A percentile compares a stretch with the other conserved stretches of the same genome.
phyloP scores from a whole-genome alignment of 2,888 invertebrate genomes.

The Ceraclea dissimilis region DNA sequence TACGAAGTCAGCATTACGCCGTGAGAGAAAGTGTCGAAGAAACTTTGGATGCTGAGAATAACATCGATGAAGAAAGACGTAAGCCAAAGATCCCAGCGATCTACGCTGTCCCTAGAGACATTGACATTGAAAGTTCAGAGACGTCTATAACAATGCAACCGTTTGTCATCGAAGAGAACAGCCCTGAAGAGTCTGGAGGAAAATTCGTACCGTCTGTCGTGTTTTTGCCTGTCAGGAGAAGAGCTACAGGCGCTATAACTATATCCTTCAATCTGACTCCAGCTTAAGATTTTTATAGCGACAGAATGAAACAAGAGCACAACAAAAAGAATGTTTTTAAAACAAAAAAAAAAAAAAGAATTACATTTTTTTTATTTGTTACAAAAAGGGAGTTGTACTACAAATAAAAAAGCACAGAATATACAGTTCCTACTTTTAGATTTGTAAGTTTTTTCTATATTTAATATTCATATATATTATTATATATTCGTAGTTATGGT shows the following conservation, averaged over 20 bases:
- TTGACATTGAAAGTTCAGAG: slow-evolving; percentile 30
- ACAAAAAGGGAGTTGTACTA: slow-evolving; percentile 11
- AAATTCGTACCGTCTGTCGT: slow-evolving; percentile 87
- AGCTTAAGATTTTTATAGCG: slow-evolving; percentile 53
- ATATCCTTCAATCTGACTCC: slow-evolving; percentile 91
- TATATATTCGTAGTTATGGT: not conserved
- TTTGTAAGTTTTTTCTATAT: slow-evolving; percentile 26
- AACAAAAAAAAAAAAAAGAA: slow-evolving; percentile 1
- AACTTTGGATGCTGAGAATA: slow-evolving; percentile 16
- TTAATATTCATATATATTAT: slow-evolving; percentile 19
- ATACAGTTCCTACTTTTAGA: slow-evolving; percentile 26
- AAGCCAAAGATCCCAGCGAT: slow-evolving; percentile 46
- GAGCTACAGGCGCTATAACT: slow-evolving; percentile 77
- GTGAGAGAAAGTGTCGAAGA: slow-evolving; percentile 38
- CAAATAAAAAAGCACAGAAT: slow-evolving; percentile 24
- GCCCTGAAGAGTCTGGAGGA: slow-evolving; percentile 43
- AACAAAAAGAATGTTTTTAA: not conserved
- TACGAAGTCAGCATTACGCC: slow-evolving; percentile 43
- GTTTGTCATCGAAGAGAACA: slow-evolving; percentile 71
- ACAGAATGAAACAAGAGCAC: not conserved
- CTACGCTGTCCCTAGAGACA: slow-evolving; percentile 54
- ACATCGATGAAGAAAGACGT: slow-evolving; percentile 19
- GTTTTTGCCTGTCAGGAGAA: slow-evolving; percentile 86
- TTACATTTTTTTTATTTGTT: not conserved
- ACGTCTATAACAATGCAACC: slow-evolving; percentile 84